Percentiles rank a stretch among this genome's conserved stretches.
phyloP scores from a whole-genome alignment of 2,113 vertebrate genomes.

The Triplophysa siluroides region DNA sequence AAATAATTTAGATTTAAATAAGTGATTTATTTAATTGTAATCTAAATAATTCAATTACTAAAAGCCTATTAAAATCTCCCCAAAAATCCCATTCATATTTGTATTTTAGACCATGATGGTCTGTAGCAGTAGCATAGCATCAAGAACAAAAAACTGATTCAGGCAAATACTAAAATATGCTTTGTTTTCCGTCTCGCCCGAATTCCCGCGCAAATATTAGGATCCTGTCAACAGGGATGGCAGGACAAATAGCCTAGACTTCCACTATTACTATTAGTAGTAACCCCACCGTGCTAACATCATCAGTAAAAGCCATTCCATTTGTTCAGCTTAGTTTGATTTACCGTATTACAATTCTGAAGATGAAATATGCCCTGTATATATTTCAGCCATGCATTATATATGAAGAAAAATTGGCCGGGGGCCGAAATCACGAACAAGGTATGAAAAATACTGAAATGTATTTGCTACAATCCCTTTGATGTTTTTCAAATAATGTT shows the following conservation, averaged over 20 bases:
- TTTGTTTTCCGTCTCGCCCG: slow-evolving; percentile 1
- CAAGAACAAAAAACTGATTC: neutral
- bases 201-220: slow-evolving; percentile 29
- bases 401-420: slow-evolving; percentile 32
- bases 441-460: slow-evolving; percentile 2
- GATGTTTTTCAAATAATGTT: slow-evolving; percentile 25
- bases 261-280: slow-evolving; percentile 37
- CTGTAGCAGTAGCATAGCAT: neutral
- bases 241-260: slow-evolving; percentile 32
- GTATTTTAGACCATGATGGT: neutral
- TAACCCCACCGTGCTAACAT: slow-evolving; percentile 16
- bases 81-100: neutral
- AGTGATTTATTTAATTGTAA: neutral
- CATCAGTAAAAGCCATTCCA: slow-evolving; percentile 25
- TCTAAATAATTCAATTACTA: neutral
- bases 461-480: neutral
- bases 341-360: slow-evolving; percentile 20
- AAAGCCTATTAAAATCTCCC: neutral
- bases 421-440: slow-evolving; percentile 15
- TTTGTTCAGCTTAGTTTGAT: slow-evolving; percentile 47
- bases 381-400: slow-evolving; percentile 37
- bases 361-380: slow-evolving; percentile 41
- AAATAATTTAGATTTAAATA: no score
- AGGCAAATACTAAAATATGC: slow-evolving; percentile 19
- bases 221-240: slow-evolving; percentile 34